Base-by-base conservation (phyloP, 2,797 vertebrate genomes). In the Lacerta bilineata region DNA sequence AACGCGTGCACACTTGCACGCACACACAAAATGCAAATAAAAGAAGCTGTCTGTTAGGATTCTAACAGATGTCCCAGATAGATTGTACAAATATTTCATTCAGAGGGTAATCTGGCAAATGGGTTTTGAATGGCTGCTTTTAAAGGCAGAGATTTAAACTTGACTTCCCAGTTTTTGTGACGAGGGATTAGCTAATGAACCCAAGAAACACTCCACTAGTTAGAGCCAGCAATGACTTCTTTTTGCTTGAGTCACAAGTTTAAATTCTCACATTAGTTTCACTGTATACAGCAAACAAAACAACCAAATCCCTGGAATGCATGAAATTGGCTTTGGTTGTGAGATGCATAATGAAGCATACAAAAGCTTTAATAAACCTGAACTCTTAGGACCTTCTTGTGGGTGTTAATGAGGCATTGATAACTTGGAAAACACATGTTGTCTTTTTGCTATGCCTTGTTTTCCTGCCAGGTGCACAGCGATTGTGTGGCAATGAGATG, bases 161-260 rank as follows among this genome's bases (percentile, higher is more conserved):
- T 89, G 86, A 79, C 15, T 88, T 92, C 85, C 75, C 43, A 81
- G 76, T 50, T 78, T 91, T 75, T 80, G 80, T 25, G 79, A 81
- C 69, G 79, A 80, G n/a, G 8, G 36, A 83, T n/a, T 83, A 83
- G 59, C 33, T 81, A 72, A 43, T 55, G 69, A 75, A 36, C 17
- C 36, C 87, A 92, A 88, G 20, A 88, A 91, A 88, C n/a, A 91
- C 2, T 41, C 59, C 3, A 5, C 11, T 5, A 20, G 83, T 88
- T 86, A 78, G 69, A 43, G 69, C 78, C n/a, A 39, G 66, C 85
- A 90, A 46, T 10, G 11, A 90, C 87, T 88, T 74, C 11, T 78
- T 17, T 23, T 66, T 1, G 27, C 8, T 85, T 20, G 36, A 86
- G 46, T 93, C 88, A 75, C 5, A 75, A 84, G 71, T 78, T 46